Conservation (phyloP, 2,888 invertebrate species). For the Stenodera caucasica region DNA sequence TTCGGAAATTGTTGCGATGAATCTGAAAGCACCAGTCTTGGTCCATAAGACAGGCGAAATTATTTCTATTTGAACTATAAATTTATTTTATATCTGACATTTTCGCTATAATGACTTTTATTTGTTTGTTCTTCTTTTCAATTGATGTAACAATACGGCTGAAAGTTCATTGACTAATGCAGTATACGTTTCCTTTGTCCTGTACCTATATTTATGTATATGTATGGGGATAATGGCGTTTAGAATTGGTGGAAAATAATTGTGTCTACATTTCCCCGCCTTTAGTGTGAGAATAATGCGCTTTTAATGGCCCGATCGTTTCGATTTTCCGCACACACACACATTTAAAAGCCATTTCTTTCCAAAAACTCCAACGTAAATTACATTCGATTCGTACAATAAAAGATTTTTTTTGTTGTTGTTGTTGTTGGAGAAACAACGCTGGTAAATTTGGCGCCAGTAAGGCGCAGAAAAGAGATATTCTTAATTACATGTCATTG, state of each 20-base stretch:
- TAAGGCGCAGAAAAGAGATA: neutral
- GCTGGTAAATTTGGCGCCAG: neutral
- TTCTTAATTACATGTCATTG: slow-evolving; percentile 1
- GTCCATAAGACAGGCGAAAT: neutral
- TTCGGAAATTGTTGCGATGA: no score
- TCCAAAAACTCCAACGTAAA: neutral
- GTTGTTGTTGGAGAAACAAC: neutral
- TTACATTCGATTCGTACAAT: neutral
- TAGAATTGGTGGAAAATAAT: slow-evolving; percentile 1
- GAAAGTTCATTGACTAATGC: slow-evolving; percentile 1
- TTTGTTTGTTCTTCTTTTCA: slow-evolving; percentile 3
- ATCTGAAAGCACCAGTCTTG: no score
- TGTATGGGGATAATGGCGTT: neutral
- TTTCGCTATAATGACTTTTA: slow-evolving; percentile 6
- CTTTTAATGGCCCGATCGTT: slow-evolving; percentile 2
- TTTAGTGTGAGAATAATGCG: slow-evolving; percentile 5
- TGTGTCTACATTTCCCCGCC: slow-evolving; percentile 1
- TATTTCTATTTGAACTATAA: slow-evolving; percentile 2
- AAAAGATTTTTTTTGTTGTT: neutral
- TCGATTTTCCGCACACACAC: slow-evolving; percentile 1
- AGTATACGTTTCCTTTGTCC: neutral
- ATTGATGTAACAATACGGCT: neutral
- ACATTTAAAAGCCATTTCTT: neutral
- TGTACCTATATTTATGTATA: neutral
- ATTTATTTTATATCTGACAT: slow-evolving; percentile 8